These are phyloP conservation scores for Macrotis lagotis DNA, from an alignment of 2,113 vertebrate species.

Conservation along the genomic window DNA sequence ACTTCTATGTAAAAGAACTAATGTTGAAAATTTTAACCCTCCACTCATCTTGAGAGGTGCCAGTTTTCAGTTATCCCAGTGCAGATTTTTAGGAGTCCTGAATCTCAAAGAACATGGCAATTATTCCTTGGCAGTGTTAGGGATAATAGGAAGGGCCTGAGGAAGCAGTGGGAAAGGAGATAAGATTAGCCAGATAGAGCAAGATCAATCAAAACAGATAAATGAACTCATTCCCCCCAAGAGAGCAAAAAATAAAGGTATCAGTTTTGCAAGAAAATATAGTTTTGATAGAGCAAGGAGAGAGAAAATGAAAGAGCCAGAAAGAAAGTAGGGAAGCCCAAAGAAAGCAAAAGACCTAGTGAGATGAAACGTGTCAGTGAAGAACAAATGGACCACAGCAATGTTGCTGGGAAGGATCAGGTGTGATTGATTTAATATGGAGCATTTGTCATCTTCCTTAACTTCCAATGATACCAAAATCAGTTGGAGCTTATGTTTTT, in stretches of 20 bases:
- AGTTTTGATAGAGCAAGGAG: not conserved
- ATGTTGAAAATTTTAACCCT: conserved; percentile 41
- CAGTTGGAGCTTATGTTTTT: not conserved
- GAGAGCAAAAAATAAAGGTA: not conserved
- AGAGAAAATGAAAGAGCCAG: not conserved
- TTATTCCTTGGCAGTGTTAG: not conserved
- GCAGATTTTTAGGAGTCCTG: not conserved
- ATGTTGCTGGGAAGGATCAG: not conserved
- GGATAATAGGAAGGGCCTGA: not conserved
- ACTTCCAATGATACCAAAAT: not conserved
- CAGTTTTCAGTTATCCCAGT: not conserved
- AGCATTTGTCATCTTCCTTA: not conserved
- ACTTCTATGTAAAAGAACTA: not conserved
- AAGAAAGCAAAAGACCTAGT: not conserved
- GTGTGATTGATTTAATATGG: not conserved
- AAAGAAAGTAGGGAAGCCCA: not conserved
- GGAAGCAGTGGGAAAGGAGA: not conserved
- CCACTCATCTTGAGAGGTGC: not conserved
- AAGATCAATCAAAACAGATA: not conserved
- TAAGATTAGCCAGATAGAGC: not conserved
- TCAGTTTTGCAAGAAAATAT: not conserved
- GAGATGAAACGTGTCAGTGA: not conserved
- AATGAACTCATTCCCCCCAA: not conserved
- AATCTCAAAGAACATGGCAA: not conserved
- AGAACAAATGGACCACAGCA: not conserved